These are phyloP conservation scores for Cerceris ruficornis DNA, from an alignment of 2,888 invertebrate genomes.

Conservation along the genomic window DNA sequence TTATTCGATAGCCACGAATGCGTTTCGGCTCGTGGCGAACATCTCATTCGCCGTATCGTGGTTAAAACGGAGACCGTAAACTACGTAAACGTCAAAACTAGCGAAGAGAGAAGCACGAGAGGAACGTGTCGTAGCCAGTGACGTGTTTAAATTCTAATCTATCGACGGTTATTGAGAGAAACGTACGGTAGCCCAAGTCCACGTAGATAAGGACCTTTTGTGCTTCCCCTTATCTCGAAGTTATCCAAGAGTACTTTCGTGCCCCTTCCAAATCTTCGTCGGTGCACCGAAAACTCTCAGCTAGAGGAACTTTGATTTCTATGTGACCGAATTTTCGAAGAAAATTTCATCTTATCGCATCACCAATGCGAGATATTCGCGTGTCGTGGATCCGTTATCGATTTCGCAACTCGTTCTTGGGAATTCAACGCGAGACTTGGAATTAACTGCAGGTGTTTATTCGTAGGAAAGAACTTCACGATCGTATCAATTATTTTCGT, in stretches of 20 bases:
- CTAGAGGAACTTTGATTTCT: not conserved
- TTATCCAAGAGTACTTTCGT: slow-evolving; percentile 15
- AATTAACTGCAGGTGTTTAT: not conserved
- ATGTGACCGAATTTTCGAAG: not conserved
- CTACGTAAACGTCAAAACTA: not conserved
- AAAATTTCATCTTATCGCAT: not conserved
- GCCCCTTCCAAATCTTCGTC: not conserved
- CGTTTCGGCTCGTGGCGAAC: not conserved
- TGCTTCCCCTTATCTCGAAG: slow-evolving; percentile 39
- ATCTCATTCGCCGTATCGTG: not conserved
- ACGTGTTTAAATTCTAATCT: slow-evolving; percentile 63
- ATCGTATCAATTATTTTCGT: too few relatives aligned
- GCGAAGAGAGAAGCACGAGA: not conserved
- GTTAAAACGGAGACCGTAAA: not conserved
- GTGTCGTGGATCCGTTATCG: not conserved
- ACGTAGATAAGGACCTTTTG: slow-evolving; percentile 66
- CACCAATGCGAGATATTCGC: not conserved
- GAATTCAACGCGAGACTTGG: not conserved
- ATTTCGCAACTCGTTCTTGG: not conserved
- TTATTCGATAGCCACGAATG: slow-evolving; percentile 28
- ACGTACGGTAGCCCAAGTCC: slow-evolving; percentile 54
- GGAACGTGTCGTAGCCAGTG: slow-evolving; percentile 38
- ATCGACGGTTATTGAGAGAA: slow-evolving; percentile 39
- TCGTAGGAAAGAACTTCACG: too few relatives aligned
- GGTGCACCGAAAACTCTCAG: slow-evolving; percentile 5